Evolutionary conservation across 2,888 invertebrate species (phyloP), one percentile per base, ranked within the genome.

Genomic region (Caenorhabditis angaria): DNA sequence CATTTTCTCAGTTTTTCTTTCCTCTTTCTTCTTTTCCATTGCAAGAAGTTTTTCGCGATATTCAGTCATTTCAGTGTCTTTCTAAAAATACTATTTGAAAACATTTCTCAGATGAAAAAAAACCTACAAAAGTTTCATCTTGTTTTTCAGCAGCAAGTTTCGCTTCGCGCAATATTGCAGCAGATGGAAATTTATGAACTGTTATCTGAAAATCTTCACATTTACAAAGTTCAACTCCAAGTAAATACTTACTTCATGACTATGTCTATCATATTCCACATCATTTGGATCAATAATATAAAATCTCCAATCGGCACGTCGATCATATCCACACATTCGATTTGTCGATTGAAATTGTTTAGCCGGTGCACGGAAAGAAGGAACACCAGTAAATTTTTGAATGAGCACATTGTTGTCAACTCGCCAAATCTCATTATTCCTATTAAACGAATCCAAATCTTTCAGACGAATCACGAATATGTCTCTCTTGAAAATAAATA

Each of bases 361-460:
- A 2, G 74, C 66, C 2, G 69, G 69, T 8, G 63, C 50, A 20
- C 63, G 54, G 29, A 66, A 28, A 4, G 74, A 74, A 20, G 74
- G 69, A 27, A 74, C 63, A 22, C 63, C 65, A 25, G 58, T 61
- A n/a, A 69, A 74, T 29, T 74, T 74, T 66, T 74, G 74, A 55
- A 74, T 69, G 28, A 74, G 35, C 35, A 74, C 27, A 32, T 74
- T 69, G 32, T 74, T 74, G 22, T 74, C 74, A 56, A 74, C 59
- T 63, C 74, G 61, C 74, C 74, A 74, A 20, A 74, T 62, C 57
- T 74, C 74, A n/a, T 65, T 66, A n/a, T 55, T 64, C 1, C 74
- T 61, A 54, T 61, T 29, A 22, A 74, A 61, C 14, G 69, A 69
- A 28, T 66, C 74, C 8, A 74, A 53, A 60, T 74, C 74, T 61